Conservation (phyloP, 2,888 invertebrate genomes). For the Xestia ashworthii region DNA sequence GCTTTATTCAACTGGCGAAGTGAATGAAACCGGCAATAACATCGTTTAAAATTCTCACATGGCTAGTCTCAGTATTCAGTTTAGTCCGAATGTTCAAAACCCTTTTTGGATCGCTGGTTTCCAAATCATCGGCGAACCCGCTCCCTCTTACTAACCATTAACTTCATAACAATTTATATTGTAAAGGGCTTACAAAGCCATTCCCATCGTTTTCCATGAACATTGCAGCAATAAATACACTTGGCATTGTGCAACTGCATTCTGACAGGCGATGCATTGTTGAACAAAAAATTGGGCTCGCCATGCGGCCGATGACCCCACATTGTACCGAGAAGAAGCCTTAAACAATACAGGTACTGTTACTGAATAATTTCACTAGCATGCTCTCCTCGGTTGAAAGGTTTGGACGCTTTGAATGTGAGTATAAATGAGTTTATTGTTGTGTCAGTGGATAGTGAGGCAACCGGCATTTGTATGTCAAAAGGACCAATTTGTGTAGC, state of each 20-base stretch:
- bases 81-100: background rate
- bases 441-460: conserved; percentile 5
- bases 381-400: conserved; percentile 25
- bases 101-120: conserved; percentile 1
- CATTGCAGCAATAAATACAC: conserved; percentile 58
- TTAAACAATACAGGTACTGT: conserved; percentile 56
- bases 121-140: background rate
- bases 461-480: conserved; percentile 37
- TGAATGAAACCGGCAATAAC: background rate
- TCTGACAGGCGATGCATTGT: conserved; percentile 63
- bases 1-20: background rate
- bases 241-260: conserved; percentile 68
- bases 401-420: conserved; percentile 36
- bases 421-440: conserved; percentile 12
- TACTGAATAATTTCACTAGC: conserved; percentile 58
- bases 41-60: background rate
- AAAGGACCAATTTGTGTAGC: conserved; percentile 20
- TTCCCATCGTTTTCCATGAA: conserved; percentile 61
- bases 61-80: background rate
- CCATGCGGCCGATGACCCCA: conserved; percentile 54
- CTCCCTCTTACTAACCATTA: conserved; percentile 1
- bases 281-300: conserved; percentile 65
- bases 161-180: conserved; percentile 33
- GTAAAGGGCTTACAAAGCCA: conserved; percentile 48
- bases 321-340: conserved; percentile 55